phyloP scores from a whole-genome alignment of 2,797 vertebrate species.

The Manis javanica region DNA sequence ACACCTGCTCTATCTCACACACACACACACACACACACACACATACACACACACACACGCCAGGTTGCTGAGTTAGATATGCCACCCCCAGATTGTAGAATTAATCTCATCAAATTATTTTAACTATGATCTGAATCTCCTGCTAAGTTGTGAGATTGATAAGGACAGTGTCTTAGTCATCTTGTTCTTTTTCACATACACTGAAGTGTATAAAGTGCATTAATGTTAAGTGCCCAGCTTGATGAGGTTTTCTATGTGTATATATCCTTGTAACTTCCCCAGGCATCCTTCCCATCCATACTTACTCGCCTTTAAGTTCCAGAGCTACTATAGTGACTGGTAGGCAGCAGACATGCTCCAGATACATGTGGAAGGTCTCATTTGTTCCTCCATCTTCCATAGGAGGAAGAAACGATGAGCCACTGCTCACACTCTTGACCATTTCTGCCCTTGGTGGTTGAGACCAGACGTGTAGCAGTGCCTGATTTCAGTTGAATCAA shows the following conservation, averaged over 20 bases:
- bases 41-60: rapidly evolving
- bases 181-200: not conserved
- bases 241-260: no score
- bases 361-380: not conserved
- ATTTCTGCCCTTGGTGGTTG: not conserved
- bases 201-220: not conserved
- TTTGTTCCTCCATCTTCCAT: not conserved
- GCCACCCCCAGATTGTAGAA: not conserved
- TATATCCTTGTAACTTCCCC: no score
- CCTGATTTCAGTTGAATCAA: not conserved
- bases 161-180: not conserved
- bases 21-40: not conserved
- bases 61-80: not conserved
- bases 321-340: not conserved
- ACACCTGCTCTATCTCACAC: not conserved
- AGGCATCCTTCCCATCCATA: no score
- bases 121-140: not conserved
- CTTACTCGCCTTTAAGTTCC: not conserved
- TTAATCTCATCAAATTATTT: not conserved
- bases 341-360: not conserved
- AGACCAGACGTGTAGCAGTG: not conserved
- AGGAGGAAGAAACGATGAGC: not conserved
- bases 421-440: not conserved
- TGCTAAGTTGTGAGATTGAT: not conserved
- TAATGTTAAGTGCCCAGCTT: rapidly evolving